These are phyloP conservation scores for Polia nebulosa DNA, from an alignment of 2,888 invertebrate genomes.

Conservation along the genomic window DNA sequence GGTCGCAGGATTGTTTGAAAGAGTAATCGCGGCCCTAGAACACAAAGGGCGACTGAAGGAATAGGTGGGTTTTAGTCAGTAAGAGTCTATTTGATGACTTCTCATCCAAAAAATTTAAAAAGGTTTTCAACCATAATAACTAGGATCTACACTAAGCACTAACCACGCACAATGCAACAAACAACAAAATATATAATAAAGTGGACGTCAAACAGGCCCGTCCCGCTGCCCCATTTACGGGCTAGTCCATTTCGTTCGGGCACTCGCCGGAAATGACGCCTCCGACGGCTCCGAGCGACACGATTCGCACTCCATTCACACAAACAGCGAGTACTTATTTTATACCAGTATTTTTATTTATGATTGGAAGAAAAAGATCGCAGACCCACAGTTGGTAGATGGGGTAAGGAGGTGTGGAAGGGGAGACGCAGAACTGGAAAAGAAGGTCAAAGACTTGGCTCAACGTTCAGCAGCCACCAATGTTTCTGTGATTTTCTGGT, in stretches of 20 bases:
- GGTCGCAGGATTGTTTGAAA: too few species aligned
- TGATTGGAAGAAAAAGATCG: conserved; percentile 1
- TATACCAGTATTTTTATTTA: conserved; percentile 28
- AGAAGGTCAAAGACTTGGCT: not conserved
- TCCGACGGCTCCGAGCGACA: conserved; percentile 53
- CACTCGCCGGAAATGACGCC: conserved; percentile 61
- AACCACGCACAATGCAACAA: conserved; percentile 6
- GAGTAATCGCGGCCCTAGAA: too few species aligned
- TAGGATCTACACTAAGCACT: not conserved
- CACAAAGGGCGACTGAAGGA: too few species aligned
- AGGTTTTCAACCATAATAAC: not conserved
- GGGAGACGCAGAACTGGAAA: not conserved
- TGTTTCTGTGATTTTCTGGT: too few species aligned
- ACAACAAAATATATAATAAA: conserved; percentile 46
- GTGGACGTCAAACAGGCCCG: conserved; percentile 32
- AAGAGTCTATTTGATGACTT: too few species aligned
- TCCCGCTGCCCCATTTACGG: conserved; percentile 55
- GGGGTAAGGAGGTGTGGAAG: not conserved
- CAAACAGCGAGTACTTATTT: conserved; percentile 30
- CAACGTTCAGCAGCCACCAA: too few species aligned
- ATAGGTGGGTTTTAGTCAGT: too few species aligned
- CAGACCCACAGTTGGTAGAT: not conserved
- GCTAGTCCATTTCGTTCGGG: conserved; percentile 54
- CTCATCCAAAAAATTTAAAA: not conserved
- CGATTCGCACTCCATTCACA: conserved; percentile 46